Evolutionary conservation across 2,113 vertebrate species (phyloP), one percentile per base, ranked within the genome.

Genomic region (Falcunculus frontatus): DNA sequence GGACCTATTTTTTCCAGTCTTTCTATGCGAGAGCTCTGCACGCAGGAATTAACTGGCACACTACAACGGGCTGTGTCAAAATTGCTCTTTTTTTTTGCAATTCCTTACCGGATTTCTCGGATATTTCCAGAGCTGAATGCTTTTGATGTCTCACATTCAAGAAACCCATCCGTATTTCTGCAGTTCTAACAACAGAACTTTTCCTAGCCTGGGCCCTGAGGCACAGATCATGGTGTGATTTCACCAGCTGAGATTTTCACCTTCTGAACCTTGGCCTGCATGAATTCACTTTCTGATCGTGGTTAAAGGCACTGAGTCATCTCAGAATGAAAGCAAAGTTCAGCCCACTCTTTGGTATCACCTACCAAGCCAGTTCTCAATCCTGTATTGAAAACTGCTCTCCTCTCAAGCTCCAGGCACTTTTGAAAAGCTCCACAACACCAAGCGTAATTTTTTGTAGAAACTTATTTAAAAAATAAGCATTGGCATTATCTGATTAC

Each of bases 1-100:
- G 50, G 32, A 67, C 3, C 27, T 67, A 8, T 42, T 35, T 69
- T 65, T 42, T 73, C 63, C 32, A 56, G 67, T 32, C 7, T 0
- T 47, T 73, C 37, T 44, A 21, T 18, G 4, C 0, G 0, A 64
- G 16, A 70, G 30, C 19, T 75, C 42, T 41, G 27, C 47, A 62
- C 2, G 3, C 33, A 32, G 0, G 4, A 68, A 85, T 87, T 53
- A 57, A 62, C 6, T 0, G 1, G n/a, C 22, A 41, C 0, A 0
- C 29, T 88, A 53, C 32, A 65, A 62, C 0, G 2, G 13, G 30
- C 20, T 50, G 29, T 39, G 46, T 14, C 29, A 76, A 92, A 94
- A 37, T 32, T 76, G 26, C 13, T 35, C 12, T 62, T n/a, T 69
- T 68, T 68, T 77, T 46, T 59, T n/a, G 11, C 22, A 80, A 12